A percentile compares a stretch with the other conserved stretches of the same genome.
These are phyloP conservation scores for Apomyelois bistriatella DNA, from an alignment of 2,888 invertebrate species.

Conservation along the genomic window DNA sequence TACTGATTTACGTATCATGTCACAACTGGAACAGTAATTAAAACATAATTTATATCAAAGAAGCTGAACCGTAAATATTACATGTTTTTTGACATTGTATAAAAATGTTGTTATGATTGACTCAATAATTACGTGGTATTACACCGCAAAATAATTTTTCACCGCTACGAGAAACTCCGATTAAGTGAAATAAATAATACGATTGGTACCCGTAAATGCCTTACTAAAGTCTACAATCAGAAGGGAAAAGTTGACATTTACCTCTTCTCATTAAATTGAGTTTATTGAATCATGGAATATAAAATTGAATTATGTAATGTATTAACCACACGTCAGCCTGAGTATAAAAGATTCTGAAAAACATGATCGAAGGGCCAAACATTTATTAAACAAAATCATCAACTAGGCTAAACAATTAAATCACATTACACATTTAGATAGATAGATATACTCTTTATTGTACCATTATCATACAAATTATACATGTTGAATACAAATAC, in stretches of 20 bases:
- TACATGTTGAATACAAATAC: too few species aligned
- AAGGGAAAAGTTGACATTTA: too few species aligned
- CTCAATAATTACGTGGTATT: conserved; percentile 1
- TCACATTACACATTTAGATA: too few species aligned
- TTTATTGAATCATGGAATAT: neutral
- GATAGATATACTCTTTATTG: too few species aligned
- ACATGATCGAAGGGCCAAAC: too few species aligned
- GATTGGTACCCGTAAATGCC: neutral
- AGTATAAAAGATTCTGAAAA: too few species aligned
- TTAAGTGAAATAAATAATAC: conserved; percentile 5
- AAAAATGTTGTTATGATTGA: conserved; percentile 13
- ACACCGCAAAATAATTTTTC: neutral
- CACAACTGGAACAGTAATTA: conserved; percentile 14
- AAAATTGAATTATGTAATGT: too few species aligned
- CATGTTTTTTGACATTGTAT: neutral
- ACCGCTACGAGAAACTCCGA: neutral
- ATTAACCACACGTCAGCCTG: too few species aligned
- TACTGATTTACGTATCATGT: neutral
- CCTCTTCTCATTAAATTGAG: neutral
- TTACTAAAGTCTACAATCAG: neutral
- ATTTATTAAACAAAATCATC: too few species aligned
- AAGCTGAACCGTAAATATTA: conserved; percentile 28
- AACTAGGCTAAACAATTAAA: too few species aligned
- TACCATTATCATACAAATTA: too few species aligned
- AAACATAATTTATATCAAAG: conserved; percentile 15